These are phyloP conservation scores for Chrysomallon squamiferum DNA, from an alignment of 1,140 invertebrate species.

Conservation along the genomic window DNA sequence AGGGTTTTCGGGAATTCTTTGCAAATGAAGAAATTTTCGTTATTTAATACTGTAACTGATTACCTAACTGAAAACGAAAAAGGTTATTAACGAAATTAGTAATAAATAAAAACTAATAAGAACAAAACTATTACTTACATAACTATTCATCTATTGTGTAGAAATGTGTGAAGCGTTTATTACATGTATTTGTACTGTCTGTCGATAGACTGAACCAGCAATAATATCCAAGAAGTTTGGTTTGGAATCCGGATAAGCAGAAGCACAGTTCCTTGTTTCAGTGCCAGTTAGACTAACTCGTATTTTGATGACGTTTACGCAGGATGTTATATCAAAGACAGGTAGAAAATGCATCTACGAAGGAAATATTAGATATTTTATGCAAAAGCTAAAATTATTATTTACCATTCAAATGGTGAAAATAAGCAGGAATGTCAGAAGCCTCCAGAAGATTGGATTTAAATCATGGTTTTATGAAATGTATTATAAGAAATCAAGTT, in stretches of 20 bases:
- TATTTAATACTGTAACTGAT: too few species aligned
- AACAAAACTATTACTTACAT: too few species aligned
- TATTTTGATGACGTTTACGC: neutral
- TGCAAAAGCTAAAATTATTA: neutral
- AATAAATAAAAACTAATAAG: too few species aligned
- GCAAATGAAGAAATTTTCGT: too few species aligned
- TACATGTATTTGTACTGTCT: neutral
- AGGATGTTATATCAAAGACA: neutral
- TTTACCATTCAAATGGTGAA: neutral
- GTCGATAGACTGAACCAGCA: neutral
- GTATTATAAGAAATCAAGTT: conserved; percentile 51
- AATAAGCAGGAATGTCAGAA: neutral
- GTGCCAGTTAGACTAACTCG: neutral
- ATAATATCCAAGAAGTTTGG: neutral
- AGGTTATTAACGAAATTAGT: too few species aligned
- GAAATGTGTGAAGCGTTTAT: neutral
- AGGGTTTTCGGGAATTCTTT: too few species aligned
- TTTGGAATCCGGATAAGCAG: neutral
- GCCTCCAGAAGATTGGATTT: conserved; percentile 34
- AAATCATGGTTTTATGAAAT: conserved; percentile 54
- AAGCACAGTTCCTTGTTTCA: neutral
- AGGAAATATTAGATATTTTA: neutral
- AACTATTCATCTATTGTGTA: too few species aligned
- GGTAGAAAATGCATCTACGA: neutral
- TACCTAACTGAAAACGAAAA: too few species aligned